These are phyloP conservation scores for Petrocephalus zakoni DNA, from an alignment of 2,113 vertebrate species.

Conservation along the genomic window DNA sequence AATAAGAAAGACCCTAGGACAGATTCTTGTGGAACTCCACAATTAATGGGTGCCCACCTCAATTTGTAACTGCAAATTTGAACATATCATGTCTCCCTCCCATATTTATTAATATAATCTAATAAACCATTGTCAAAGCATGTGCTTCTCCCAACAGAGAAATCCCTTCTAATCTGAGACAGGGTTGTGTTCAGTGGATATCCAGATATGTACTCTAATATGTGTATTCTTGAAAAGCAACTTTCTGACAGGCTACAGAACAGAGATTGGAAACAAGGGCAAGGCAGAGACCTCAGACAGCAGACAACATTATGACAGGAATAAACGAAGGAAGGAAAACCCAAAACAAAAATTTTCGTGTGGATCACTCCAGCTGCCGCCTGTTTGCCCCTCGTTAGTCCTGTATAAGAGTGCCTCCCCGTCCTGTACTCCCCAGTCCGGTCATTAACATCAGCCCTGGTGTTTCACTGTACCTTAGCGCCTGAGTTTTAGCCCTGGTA, in stretches of 20 bases:
- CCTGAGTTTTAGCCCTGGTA: too few relatives aligned
- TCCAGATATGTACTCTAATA: neutral
- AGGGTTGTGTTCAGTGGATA: neutral
- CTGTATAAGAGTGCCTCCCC: too few relatives aligned
- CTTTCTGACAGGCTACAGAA: neutral
- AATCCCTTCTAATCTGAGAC: neutral
- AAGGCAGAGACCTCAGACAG: neutral
- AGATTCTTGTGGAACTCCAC: neutral
- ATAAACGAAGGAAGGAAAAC: neutral
- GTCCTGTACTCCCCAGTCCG: too few relatives aligned
- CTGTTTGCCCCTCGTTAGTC: too few relatives aligned
- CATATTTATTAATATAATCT: neutral
- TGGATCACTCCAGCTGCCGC: too few relatives aligned
- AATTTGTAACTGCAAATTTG: neutral
- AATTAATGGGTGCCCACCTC: neutral
- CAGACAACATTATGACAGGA: neutral
- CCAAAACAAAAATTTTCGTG: neutral
- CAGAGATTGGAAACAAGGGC: neutral
- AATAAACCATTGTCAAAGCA: neutral
- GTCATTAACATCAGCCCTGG: too few relatives aligned
- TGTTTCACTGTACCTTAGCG: too few relatives aligned
- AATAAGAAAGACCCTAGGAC: neutral
- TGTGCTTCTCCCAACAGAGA: neutral
- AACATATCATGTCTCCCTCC: neutral
- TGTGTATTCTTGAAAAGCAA: neutral